Evolutionary conservation across 2,888 invertebrate genomes (phyloP).

Genomic region (Drosophila neonasuta): DNA sequence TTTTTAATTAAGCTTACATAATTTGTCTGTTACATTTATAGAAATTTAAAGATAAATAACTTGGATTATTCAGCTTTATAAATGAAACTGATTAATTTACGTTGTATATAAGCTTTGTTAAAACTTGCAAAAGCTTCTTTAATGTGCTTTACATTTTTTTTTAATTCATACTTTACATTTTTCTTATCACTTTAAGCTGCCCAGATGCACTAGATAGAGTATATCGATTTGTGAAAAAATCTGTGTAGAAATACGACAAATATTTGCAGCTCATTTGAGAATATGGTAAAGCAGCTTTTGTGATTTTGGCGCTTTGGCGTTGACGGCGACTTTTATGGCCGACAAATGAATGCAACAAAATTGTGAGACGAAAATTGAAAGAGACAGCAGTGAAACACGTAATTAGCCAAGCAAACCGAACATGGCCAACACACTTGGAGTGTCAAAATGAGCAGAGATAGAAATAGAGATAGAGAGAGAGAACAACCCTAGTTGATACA

Average conservation of each 20-base stretch:
- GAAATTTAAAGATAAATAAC: too few relatives aligned
- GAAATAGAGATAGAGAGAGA: neutral
- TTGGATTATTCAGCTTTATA: too few relatives aligned
- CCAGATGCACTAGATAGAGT: conserved; percentile 13
- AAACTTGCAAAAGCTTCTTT: neutral
- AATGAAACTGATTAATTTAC: too few relatives aligned
- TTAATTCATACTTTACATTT: too few relatives aligned
- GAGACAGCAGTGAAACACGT: conserved; percentile 73
- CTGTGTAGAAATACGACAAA: conserved; percentile 50
- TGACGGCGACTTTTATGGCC: conserved; percentile 74
- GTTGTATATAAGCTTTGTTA: neutral
- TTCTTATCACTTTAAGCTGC: neutral
- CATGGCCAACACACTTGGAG: conserved; percentile 39
- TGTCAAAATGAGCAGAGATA: conserved; percentile 2
- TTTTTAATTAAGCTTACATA: too few relatives aligned
- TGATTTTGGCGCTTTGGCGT: conserved; percentile 63
- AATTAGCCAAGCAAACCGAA: conserved; percentile 61
- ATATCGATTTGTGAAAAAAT: conserved; percentile 13
- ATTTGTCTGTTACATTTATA: too few relatives aligned
- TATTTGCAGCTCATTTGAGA: conserved; percentile 61
- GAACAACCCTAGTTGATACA: conserved; percentile 20
- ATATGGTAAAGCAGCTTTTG: conserved; percentile 67
- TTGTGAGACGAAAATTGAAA: conserved; percentile 72
- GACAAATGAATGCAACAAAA: conserved; percentile 74
- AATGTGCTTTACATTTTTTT: neutral